Conservation (phyloP, 2,888 invertebrate species). For the Bhutanitis thaidina region DNA sequence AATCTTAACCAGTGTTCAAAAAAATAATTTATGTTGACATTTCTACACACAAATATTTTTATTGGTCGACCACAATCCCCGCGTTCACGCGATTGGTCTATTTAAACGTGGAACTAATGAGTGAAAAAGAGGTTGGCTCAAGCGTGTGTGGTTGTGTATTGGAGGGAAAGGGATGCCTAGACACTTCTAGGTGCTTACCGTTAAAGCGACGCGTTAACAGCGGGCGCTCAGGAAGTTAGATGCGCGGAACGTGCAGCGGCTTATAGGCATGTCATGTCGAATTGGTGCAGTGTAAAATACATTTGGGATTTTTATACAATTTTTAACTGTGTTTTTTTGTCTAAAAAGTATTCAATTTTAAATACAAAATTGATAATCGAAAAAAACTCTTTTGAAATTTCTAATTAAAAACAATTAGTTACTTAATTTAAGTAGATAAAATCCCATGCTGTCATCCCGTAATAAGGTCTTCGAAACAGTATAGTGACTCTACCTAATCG, state of each 20-base stretch:
- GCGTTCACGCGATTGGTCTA: constrained; percentile 59
- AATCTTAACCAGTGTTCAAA: constrained; percentile 18
- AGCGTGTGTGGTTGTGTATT: constrained; percentile 32
- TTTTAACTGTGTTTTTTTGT: too few species aligned
- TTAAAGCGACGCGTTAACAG: constrained; percentile 61
- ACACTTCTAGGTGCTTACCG: constrained; percentile 73
- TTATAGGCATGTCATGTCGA: constrained; percentile 29
- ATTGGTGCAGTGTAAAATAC: constrained; percentile 37
- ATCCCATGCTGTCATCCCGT: too few species aligned
- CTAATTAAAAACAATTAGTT: too few species aligned
- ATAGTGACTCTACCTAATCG: too few species aligned
- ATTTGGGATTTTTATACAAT: not conserved
- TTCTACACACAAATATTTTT: constrained; percentile 69
- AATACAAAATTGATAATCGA: too few species aligned
- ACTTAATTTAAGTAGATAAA: too few species aligned
- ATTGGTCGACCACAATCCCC: constrained; percentile 64
- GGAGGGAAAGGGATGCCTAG: constrained; percentile 60
- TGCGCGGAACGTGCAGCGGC: constrained; percentile 45
- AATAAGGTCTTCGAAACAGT: too few species aligned
- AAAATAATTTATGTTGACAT: constrained; percentile 70
- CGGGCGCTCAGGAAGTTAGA: constrained; percentile 59
- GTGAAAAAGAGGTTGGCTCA: constrained; percentile 52
- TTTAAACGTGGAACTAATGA: constrained; percentile 61
- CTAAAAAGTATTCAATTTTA: too few species aligned
- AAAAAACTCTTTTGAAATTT: too few species aligned